phyloP scores from a whole-genome alignment of 1,140 invertebrate genomes.

The Schlechtendalia chinensis region DNA sequence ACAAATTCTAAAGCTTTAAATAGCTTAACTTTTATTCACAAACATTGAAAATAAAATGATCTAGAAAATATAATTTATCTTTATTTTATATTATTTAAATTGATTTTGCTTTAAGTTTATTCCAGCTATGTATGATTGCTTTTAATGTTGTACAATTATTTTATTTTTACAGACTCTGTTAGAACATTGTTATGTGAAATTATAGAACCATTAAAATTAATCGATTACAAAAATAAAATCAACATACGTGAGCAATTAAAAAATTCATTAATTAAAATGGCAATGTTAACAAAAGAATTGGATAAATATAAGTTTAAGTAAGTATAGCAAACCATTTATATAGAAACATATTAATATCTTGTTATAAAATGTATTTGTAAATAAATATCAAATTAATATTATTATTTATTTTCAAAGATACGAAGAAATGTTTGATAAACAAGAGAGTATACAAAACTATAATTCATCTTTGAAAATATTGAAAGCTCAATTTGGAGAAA shows the following conservation, averaged over 20 bases:
- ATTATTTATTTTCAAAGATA: not conserved
- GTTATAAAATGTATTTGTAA: not conserved
- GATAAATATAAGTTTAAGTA: conserved; percentile 6
- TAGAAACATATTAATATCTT: not conserved
- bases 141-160: not conserved
- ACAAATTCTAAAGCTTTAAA: no score
- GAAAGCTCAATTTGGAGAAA: conserved; percentile 23
- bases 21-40: no score
- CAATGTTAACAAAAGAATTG: conserved; percentile 18
- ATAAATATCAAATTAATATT: not conserved
- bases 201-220: not conserved
- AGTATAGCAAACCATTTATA: not conserved
- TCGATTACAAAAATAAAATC: conserved; percentile 16
- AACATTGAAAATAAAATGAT: no score
- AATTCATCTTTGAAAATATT: conserved; percentile 5
- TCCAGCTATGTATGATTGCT: no score
- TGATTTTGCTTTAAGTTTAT: no score
- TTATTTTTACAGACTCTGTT: not conserved
- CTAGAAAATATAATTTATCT: not conserved
- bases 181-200: not conserved
- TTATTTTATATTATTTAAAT: no score
- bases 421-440: conserved; percentile 7
- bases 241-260: not conserved
- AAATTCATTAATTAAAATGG: not conserved
- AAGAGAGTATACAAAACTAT: not conserved